A percentile compares a stretch with the other conserved stretches of the same genome.
These are phyloP conservation scores for Hemiscyllium ocellatum DNA, from an alignment of 2,113 vertebrate genomes.

Conservation along the genomic window DNA sequence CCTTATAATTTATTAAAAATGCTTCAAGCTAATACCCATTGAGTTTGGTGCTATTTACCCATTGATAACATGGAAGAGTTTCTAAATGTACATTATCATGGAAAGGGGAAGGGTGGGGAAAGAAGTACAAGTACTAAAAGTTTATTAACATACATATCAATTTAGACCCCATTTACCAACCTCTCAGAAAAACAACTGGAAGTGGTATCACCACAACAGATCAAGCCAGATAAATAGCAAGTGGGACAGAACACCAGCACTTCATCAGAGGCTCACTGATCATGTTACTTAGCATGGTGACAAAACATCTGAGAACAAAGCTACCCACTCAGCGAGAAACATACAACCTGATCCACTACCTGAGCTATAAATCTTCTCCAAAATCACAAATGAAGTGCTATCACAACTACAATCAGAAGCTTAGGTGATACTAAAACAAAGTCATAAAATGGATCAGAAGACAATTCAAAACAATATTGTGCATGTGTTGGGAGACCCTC, in stretches of 20 bases:
- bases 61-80: not conserved
- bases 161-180: no score
- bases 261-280: no score
- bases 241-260: no score
- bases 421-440: not conserved
- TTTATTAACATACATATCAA: no score
- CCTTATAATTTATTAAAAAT: not conserved
- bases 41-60: not conserved
- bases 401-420: not conserved
- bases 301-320: no score
- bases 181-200: no score
- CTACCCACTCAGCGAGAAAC: no score
- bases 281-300: no score
- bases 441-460: not conserved
- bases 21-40: not conserved
- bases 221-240: no score
- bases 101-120: not conserved
- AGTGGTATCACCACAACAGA: no score
- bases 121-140: not conserved
- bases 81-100: not conserved
- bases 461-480: not conserved
- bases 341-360: no score
- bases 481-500: not conserved
- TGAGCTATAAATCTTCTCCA: no score
- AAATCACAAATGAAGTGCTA: not conserved